A percentile compares a stretch with the other conserved stretches of the same genome.
Conservation (phyloP, 1,140 invertebrate genomes). For the Acyrthosiphon pisum region DNA sequence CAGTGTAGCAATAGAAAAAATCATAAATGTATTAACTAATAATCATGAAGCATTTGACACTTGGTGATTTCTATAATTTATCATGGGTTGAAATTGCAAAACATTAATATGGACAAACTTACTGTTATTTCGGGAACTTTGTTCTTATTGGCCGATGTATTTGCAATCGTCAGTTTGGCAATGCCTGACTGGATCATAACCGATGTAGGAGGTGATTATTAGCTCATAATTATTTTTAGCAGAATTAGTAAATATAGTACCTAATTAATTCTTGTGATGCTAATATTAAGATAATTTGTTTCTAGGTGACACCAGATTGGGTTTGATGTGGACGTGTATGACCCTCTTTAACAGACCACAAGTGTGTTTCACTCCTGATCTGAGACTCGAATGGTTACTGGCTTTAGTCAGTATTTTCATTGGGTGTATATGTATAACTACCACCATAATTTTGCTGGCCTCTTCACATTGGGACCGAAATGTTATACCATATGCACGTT, state of each 20-base stretch:
- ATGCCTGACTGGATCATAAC: slow-evolving; percentile 97
- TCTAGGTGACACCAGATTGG: slow-evolving; percentile 84
- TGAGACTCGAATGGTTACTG: slow-evolving; percentile 89
- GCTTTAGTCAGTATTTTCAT: slow-evolving; percentile 90
- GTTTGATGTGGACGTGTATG: slow-evolving; percentile 93
- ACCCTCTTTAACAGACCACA: slow-evolving; percentile 87
- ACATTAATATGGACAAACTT: slow-evolving; percentile 82
- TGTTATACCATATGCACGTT: slow-evolving; percentile 89
- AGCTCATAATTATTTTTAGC: neutral
- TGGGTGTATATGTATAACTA: slow-evolving; percentile 91
- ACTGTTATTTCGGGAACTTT: slow-evolving; percentile 90
- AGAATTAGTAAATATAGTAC: neutral
- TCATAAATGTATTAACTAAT: neutral
- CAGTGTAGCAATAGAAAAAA: neutral
- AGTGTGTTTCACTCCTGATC: slow-evolving; percentile 84
- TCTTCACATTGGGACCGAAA: slow-evolving; percentile 90
- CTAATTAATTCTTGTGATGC: neutral
- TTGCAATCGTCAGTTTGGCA: slow-evolving; percentile 90
- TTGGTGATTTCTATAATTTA: neutral
- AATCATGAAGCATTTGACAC: neutral
- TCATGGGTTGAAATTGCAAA: neutral
- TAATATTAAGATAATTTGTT: slow-evolving; percentile 55
- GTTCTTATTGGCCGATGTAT: slow-evolving; percentile 90
- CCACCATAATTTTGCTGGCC: slow-evolving; percentile 85
- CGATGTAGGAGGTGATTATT: slow-evolving; percentile 81